A percentile compares a stretch with the other conserved stretches of the same genome.
These are phyloP conservation scores for Nothocercus julius DNA, from an alignment of 2,113 vertebrate species.

Conservation along the genomic window DNA sequence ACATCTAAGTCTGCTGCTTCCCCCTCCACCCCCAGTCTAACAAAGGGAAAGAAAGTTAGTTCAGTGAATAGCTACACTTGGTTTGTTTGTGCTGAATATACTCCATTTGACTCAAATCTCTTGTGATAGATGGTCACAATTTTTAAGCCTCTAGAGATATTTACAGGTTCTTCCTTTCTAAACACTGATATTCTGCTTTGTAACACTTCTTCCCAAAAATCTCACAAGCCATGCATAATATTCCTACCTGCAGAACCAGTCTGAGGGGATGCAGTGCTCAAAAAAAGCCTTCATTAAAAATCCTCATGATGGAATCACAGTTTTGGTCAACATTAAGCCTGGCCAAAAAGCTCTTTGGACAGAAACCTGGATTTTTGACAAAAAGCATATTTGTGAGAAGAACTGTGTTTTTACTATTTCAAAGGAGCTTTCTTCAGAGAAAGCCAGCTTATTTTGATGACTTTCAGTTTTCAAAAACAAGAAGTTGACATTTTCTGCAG, in stretches of 20 bases:
- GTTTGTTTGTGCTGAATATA: neutral
- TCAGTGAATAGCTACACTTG: neutral
- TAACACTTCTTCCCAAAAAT: neutral
- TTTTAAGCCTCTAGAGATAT: neutral
- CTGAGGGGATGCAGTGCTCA: neutral
- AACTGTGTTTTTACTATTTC: neutral
- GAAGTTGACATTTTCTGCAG: constrained; percentile 72
- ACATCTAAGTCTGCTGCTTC: neutral
- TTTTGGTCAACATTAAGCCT: neutral
- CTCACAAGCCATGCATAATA: neutral
- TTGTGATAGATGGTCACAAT: neutral
- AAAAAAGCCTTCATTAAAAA: neutral
- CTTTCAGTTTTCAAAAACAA: constrained; percentile 64
- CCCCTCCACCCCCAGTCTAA: neutral
- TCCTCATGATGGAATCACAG: neutral
- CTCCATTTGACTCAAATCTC: neutral
- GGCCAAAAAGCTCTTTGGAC: neutral
- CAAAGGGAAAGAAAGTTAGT: neutral
- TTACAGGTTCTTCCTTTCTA: neutral
- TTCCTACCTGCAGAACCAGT: neutral
- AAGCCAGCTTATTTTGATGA: constrained; percentile 42
- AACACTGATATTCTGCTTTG: neutral
- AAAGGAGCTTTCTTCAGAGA: constrained; percentile 31
- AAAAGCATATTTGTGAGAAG: neutral
- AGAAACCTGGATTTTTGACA: neutral